A percentile compares a stretch with the other conserved stretches of the same genome.
Evolutionary conservation across 2,113 vertebrate species (phyloP).

Genomic region (Trematocara zebra): DNA sequence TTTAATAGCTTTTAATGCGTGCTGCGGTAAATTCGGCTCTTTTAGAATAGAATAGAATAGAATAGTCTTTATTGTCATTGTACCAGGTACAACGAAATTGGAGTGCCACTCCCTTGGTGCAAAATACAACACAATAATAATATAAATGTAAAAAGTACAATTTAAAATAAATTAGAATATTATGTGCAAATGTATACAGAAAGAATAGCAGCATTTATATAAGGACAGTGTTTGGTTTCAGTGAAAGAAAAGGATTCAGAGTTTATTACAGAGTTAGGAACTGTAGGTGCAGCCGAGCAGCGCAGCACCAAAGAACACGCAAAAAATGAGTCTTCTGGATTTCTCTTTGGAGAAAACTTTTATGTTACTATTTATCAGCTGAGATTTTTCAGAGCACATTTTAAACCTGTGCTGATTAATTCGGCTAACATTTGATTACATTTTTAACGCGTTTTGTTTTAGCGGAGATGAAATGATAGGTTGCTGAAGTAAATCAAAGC

Average conservation of each 20-base stretch:
- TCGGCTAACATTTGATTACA: not conserved
- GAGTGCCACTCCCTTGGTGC: too few species aligned
- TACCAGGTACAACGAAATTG: too few species aligned
- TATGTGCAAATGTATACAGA: too few species aligned
- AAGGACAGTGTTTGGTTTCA: too few species aligned
- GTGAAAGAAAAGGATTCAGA: too few species aligned
- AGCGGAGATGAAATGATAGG: not conserved
- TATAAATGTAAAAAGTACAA: too few species aligned
- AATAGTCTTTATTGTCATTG: too few species aligned
- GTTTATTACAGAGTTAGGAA: not conserved
- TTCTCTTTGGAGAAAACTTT: not conserved
- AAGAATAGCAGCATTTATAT: too few species aligned
- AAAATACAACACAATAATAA: too few species aligned
- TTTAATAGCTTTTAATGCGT: not conserved
- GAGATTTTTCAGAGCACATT: not conserved
- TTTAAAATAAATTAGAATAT: too few species aligned
- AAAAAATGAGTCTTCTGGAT: accelerated
- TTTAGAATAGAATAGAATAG: too few species aligned
- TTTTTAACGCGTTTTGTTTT: not conserved
- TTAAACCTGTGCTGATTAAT: not conserved
- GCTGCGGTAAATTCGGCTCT: not conserved
- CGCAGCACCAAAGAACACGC: not conserved
- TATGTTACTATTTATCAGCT: accelerated
- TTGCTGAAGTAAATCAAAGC: not conserved
- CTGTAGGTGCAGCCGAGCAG: not conserved